Evolutionary conservation across 2,888 invertebrate species (phyloP).

Genomic region (Leptura quadrifasciata): DNA sequence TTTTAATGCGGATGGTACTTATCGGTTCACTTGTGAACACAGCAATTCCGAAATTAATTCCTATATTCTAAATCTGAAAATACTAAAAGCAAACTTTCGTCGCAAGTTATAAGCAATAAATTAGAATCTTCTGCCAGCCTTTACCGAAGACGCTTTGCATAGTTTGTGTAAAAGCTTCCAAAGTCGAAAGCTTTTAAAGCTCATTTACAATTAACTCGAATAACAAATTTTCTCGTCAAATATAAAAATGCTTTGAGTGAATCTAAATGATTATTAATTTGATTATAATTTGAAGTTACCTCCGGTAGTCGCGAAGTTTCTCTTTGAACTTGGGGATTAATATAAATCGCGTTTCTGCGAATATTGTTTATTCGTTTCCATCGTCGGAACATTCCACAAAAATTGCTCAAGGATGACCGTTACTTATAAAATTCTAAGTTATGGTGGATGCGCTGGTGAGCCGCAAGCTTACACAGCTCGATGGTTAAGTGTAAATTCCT

Average conservation of each 20-base stretch:
- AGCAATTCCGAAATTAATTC: slow-evolving; percentile 10
- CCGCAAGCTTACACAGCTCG: no score
- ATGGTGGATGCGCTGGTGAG: background rate
- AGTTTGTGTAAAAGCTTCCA: slow-evolving; percentile 18
- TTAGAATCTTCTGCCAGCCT: background rate
- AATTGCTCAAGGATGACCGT: background rate
- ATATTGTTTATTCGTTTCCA: background rate
- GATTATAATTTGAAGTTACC: slow-evolving; percentile 2
- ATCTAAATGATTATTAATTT: background rate
- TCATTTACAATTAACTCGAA: slow-evolving; percentile 7
- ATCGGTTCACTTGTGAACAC: background rate
- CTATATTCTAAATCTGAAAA: slow-evolving; percentile 14
- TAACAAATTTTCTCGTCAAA: background rate
- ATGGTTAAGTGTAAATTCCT: no score
- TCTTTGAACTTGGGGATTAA: background rate
- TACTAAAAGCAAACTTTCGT: slow-evolving; percentile 18
- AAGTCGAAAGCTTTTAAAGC: background rate
- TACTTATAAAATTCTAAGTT: background rate
- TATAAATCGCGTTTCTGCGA: background rate
- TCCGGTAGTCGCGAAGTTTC: background rate
- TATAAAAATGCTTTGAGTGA: background rate
- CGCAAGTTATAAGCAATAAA: slow-evolving; percentile 21
- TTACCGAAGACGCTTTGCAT: slow-evolving; percentile 1
- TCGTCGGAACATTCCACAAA: background rate
- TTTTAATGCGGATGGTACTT: background rate